phyloP scores from a whole-genome alignment of 2,113 vertebrate species.

The Passer montanus region DNA sequence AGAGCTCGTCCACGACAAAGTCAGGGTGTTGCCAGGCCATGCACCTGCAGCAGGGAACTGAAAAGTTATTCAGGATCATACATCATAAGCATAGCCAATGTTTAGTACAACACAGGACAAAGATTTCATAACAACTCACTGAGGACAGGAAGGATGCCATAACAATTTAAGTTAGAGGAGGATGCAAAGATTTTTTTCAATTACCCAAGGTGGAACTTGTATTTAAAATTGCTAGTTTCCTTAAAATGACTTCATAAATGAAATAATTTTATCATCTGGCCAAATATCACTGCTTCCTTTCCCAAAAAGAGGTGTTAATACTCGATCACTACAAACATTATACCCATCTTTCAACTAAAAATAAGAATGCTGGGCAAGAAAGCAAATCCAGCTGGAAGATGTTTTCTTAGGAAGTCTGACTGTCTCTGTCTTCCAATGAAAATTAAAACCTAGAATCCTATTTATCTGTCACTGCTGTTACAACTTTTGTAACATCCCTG shows the following conservation, averaged over 20 bases:
- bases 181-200: conserved; percentile 9
- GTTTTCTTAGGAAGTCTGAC: neutral
- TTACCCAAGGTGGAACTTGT: neutral
- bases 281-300: neutral
- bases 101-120: conserved; percentile 32
- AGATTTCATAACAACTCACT: conserved; percentile 26
- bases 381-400: neutral
- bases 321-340: neutral
- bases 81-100: neutral
- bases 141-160: conserved; percentile 27
- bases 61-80: neutral
- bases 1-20: neutral
- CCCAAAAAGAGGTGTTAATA: neutral
- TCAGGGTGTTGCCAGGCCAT: neutral
- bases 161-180: conserved; percentile 49
- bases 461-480: neutral
- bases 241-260: neutral
- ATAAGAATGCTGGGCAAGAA: neutral
- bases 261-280: neutral
- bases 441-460: neutral
- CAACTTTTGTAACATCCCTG: neutral
- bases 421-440: neutral
- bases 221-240: neutral
- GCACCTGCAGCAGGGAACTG: neutral
- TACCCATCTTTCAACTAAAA: neutral